A percentile compares a stretch with the other conserved stretches of the same genome.
phyloP scores from a whole-genome alignment of 2,113 vertebrate genomes.

The Hippocampus guttulatus region DNA sequence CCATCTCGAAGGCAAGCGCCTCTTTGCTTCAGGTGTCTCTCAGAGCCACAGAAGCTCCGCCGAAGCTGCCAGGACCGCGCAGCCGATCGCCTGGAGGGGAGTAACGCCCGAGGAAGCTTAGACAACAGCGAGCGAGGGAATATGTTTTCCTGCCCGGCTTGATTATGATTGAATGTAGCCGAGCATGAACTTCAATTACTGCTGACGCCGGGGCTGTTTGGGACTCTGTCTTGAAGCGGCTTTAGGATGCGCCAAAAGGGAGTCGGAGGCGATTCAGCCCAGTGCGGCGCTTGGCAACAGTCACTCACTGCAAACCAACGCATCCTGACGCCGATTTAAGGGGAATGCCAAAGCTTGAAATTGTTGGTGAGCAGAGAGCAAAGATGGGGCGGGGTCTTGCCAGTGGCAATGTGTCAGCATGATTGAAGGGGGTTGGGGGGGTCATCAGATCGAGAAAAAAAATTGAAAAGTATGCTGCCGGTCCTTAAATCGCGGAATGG shows the following conservation, averaged over 20 bases:
- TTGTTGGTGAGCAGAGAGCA: background rate
- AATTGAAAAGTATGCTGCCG: too few relatives aligned
- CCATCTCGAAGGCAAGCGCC: constrained; percentile 55
- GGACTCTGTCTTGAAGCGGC: constrained; percentile 56
- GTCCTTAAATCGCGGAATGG: too few relatives aligned
- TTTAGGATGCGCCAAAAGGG: constrained; percentile 56
- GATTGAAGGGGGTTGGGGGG: too few relatives aligned
- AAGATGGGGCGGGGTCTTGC: too few relatives aligned
- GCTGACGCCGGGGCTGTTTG: constrained; percentile 69
- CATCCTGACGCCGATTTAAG: constrained; percentile 30
- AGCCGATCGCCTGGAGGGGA: constrained; percentile 47
- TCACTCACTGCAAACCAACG: constrained; percentile 38
- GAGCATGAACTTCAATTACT: constrained; percentile 76
- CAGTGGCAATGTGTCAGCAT: too few relatives aligned
- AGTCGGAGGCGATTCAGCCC: constrained; percentile 42
- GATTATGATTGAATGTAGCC: constrained; percentile 75
- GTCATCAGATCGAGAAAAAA: too few relatives aligned
- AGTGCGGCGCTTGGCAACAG: constrained; percentile 54
- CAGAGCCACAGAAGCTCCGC: constrained; percentile 54
- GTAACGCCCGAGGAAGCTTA: constrained; percentile 56
- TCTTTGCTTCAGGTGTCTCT: constrained; percentile 58
- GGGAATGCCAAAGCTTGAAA: constrained; percentile 32
- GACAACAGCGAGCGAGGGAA: constrained; percentile 60
- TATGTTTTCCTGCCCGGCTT: constrained; percentile 68
- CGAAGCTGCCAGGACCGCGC: constrained; percentile 50